Conservation (phyloP, 2,797 vertebrate species). For the Sebastes itinus region DNA sequence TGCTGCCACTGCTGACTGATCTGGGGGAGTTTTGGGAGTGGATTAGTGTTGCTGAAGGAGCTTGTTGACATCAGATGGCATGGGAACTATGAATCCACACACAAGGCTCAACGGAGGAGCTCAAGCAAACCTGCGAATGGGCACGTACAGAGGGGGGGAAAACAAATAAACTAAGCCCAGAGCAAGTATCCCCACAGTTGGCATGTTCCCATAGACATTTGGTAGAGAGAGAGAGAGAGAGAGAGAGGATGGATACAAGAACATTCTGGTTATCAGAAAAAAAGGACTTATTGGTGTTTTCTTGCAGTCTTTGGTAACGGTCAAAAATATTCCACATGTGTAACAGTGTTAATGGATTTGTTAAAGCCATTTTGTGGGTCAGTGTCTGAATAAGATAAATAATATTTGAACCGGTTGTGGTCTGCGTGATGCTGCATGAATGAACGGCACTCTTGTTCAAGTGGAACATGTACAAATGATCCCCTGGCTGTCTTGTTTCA, state of each 20-base stretch:
- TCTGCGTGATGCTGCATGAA: neutral
- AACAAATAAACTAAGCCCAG: constrained; percentile 73
- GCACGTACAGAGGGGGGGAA: constrained; percentile 64
- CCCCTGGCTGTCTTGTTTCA: neutral
- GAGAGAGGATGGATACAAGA: constrained; percentile 44
- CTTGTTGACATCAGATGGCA: constrained; percentile 86
- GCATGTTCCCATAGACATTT: constrained; percentile 66
- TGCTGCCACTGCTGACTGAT: constrained; percentile 51
- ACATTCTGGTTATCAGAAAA: constrained; percentile 41
- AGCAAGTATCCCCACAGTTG: constrained; percentile 70
- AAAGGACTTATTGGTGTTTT: constrained; percentile 12
- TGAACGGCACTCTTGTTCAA: neutral
- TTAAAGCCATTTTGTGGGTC: neutral
- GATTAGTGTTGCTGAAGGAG: constrained; percentile 77
- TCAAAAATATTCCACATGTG: constrained; percentile 9
- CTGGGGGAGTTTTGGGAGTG: constrained; percentile 55
- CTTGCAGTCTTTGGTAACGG: neutral
- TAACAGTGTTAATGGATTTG: constrained; percentile 12
- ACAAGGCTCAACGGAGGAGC: constrained; percentile 69
- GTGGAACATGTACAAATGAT: neutral
- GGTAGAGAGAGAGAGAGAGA: constrained; percentile 21
- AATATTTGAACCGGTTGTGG: neutral
- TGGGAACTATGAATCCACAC: constrained; percentile 76
- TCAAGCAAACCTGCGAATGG: constrained; percentile 59
- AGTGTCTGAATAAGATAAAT: neutral